These are phyloP conservation scores for Holcopasites calliopsidis DNA, from an alignment of 1,140 invertebrate species.

Conservation along the genomic window DNA sequence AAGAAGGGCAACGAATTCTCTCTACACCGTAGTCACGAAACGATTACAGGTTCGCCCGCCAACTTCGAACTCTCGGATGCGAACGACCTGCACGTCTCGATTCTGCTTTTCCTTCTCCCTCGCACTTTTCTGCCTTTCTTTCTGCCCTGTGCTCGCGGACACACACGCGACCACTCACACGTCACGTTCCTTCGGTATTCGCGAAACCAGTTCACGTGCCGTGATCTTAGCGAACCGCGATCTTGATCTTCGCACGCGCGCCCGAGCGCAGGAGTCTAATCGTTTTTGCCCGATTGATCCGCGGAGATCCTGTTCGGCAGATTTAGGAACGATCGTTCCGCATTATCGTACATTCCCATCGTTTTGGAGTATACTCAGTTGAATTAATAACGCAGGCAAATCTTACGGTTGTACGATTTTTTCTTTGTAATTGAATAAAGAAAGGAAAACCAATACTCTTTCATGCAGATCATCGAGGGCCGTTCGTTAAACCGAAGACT, in stretches of 20 bases:
- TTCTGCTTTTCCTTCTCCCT: constrained; percentile 47
- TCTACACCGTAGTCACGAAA: constrained; percentile 62
- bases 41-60: constrained; percentile 59
- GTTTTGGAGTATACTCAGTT: too few species aligned
- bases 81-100: constrained; percentile 64
- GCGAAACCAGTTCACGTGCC: constrained; percentile 72
- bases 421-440: too few species aligned
- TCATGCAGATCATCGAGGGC: too few species aligned
- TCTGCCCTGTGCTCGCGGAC: constrained; percentile 10
- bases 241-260: constrained; percentile 64
- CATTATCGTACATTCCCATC: neutral
- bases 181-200: constrained; percentile 50
- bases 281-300: neutral
- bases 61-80: constrained; percentile 69
- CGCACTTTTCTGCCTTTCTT: constrained; percentile 2
- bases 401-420: too few species aligned
- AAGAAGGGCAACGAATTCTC: constrained; percentile 51
- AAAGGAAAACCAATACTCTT: too few species aligned
- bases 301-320: neutral
- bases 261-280: constrained; percentile 19
- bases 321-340: neutral
- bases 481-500: too few species aligned
- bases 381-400: too few species aligned
- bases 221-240: constrained; percentile 62
- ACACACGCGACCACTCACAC: constrained; percentile 19